Percentiles rank a stretch among this genome's conserved stretches.
Evolutionary conservation across 2,888 invertebrate species (phyloP).

Genomic region (Diplolepis rosae): DNA sequence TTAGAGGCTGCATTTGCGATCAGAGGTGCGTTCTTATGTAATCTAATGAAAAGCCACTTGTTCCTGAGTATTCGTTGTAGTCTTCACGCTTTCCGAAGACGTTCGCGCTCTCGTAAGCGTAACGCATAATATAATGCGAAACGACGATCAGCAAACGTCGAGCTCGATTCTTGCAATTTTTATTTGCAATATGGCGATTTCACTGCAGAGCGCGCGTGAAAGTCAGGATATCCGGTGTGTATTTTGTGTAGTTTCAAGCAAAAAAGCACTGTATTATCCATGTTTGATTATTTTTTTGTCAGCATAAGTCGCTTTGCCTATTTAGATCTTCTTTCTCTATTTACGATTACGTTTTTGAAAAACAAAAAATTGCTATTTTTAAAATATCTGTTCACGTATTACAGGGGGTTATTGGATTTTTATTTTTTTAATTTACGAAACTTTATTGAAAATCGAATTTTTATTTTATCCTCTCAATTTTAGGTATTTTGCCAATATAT

Average conservation of each 20-base stretch:
- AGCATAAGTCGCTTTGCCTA: neutral
- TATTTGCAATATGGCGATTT: constrained; percentile 52
- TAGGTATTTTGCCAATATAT: too few relatives aligned
- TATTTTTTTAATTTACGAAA: too few relatives aligned
- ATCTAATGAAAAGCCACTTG: constrained; percentile 48
- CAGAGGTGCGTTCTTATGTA: constrained; percentile 53
- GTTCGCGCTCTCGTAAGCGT: constrained; percentile 60
- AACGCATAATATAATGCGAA: constrained; percentile 51
- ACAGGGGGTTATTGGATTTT: too few relatives aligned
- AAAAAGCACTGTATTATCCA: constrained; percentile 18
- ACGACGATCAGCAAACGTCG: constrained; percentile 36
- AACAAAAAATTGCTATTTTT: too few relatives aligned
- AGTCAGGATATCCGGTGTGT: constrained; percentile 58
- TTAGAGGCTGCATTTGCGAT: constrained; percentile 41
- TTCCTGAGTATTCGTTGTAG: constrained; percentile 37
- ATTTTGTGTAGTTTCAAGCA: constrained; percentile 35
- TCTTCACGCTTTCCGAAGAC: constrained; percentile 71
- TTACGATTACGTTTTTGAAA: neutral
- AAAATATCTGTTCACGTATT: too few relatives aligned
- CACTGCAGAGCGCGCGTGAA: constrained; percentile 55
- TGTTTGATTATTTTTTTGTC: neutral
- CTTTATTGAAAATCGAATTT: too few relatives aligned
- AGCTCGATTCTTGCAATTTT: constrained; percentile 39
- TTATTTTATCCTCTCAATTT: too few relatives aligned
- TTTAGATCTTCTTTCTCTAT: too few relatives aligned